These are phyloP conservation scores for Gobius niger DNA, from an alignment of 2,113 vertebrate species.

Conservation along the genomic window DNA sequence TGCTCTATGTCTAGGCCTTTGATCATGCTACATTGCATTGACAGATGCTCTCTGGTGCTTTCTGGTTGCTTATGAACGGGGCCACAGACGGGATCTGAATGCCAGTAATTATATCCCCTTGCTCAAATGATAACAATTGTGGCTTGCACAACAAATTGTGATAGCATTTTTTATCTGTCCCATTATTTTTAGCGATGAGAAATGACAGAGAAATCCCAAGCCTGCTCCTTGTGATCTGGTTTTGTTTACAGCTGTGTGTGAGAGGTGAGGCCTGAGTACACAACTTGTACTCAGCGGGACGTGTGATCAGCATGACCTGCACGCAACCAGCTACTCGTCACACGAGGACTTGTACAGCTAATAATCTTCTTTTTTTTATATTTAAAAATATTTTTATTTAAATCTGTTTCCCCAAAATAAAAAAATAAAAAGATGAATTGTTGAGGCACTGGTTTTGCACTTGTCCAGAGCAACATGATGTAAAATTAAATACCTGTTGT, in stretches of 20 bases:
- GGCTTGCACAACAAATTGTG: conserved; percentile 63
- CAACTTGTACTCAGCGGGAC: conserved; percentile 68
- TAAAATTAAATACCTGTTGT: no score
- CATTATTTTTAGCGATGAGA: conserved; percentile 68
- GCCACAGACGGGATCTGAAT: conserved; percentile 67
- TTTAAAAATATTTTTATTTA: neutral
- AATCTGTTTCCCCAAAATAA: no score
- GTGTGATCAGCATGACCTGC: conserved; percentile 53
- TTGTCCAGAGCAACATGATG: no score
- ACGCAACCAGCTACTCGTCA: conserved; percentile 35
- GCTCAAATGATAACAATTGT: conserved; percentile 63
- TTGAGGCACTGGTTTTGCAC: no score
- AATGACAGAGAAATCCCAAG: conserved; percentile 62
- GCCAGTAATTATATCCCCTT: conserved; percentile 70
- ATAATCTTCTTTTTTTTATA: neutral
- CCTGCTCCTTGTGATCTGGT: conserved; percentile 45
- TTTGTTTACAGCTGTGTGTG: conserved; percentile 63
- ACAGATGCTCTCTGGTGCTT: conserved; percentile 74
- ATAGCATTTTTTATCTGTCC: conserved; percentile 60
- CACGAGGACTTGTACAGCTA: no score
- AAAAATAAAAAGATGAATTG: no score
- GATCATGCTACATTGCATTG: conserved; percentile 73
- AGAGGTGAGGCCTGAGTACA: conserved; percentile 61
- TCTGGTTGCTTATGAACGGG: conserved; percentile 69
- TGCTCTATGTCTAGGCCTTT: conserved; percentile 63